These are phyloP conservation scores for Cinclus cinclus DNA, from an alignment of 2,113 vertebrate genomes.

Conservation along the genomic window DNA sequence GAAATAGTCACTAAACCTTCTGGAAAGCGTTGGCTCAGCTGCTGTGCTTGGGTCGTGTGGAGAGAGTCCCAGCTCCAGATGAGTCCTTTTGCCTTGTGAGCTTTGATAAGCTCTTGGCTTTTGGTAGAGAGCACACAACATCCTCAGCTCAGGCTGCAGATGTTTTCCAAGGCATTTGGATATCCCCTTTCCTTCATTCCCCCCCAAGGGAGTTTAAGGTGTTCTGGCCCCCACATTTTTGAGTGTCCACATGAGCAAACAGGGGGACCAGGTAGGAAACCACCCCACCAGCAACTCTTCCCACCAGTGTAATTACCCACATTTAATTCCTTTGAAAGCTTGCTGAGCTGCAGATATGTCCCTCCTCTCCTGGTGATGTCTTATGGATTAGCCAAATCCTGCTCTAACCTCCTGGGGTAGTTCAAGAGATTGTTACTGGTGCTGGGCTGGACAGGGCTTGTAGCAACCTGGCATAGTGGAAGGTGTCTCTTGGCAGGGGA, in stretches of 20 bases:
- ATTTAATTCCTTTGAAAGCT: not conserved
- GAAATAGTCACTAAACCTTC: not conserved
- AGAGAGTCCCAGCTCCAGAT: not conserved
- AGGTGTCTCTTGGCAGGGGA: not conserved
- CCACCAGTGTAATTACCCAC: not conserved
- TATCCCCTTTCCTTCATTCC: not conserved
- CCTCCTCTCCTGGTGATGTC: not conserved
- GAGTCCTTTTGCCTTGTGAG: not conserved
- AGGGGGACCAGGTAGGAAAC: not conserved
- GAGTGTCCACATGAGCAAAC: not conserved
- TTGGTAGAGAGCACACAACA: fast-evolving
- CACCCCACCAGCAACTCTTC: not conserved
- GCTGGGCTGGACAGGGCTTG: not conserved
- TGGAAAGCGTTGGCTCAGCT: not conserved
- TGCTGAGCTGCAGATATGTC: not conserved
- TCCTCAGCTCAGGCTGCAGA: not conserved
- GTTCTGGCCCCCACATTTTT: fast-evolving
- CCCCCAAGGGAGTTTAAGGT: not conserved
- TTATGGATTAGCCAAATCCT: not conserved
- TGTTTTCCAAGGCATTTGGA: not conserved
- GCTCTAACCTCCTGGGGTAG: not conserved
- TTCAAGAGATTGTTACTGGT: not conserved
- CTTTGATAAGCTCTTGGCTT: not conserved
- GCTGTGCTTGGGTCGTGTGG: not conserved
- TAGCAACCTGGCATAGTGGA: not conserved